Evolutionary conservation across 2,113 vertebrate species (phyloP), one percentile per base, ranked within the genome.

Genomic region (Platichthys stellatus): DNA sequence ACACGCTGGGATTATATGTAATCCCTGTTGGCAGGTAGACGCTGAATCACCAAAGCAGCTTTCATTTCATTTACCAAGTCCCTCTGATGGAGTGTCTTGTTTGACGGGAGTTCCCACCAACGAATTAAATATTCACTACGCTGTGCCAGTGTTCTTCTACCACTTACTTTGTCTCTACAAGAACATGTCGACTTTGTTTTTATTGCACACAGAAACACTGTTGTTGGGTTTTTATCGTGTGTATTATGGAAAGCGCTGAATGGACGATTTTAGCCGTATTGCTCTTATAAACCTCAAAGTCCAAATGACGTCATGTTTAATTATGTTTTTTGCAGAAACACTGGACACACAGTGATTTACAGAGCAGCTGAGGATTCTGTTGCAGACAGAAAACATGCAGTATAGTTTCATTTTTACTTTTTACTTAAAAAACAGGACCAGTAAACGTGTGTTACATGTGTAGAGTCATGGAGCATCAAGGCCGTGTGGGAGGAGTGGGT

Each of bases 21-120:
- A 76, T 83, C 68, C 74, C 24, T 43, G 0, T 21, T 28, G 38
- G 10, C 59, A 58, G 18, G 56, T 28, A 79, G 74, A 79, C 69
- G 18, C 20, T 65, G 76, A 85, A 71, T 86, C 74, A 74, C 54
- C 71, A 79, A 66, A 81, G 76, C 74, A 23, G 81, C 78, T 86
- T 84, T 76, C 4, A 20, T 17, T 73, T 67, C 56, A 56, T 58
- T 54, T 21, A 7, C 12, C 21, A 20, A 51, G 18, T 58, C 53
- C 49, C 49, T 51, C 18, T 51, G 49, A 51, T 51, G 49, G 15
- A 14, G 6, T 2, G 18, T 57, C 21, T 24, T 11, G 9, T 24
- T 24, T 57, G 23, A 57, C 56, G 9, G 8, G 51, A 53, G 11
- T 53, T n/a, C n/a, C 0, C 57, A 23, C 28, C 15, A 13, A 8